Evolutionary conservation across 2,797 vertebrate genomes (phyloP), one percentile per base, ranked within the genome.

Genomic region (Loris lydekkerianus): DNA sequence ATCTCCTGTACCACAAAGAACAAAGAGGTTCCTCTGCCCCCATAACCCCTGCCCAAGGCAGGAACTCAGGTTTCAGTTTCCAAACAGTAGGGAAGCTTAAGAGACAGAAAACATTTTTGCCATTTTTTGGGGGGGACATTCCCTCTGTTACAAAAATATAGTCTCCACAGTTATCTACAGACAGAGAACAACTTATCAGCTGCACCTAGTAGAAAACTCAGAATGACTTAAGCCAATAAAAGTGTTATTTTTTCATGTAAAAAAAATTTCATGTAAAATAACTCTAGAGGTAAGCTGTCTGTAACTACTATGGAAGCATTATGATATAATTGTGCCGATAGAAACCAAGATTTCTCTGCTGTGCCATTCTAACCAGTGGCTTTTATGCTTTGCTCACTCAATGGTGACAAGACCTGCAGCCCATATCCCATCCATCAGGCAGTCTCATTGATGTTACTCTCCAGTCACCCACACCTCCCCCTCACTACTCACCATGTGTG

Each of bases 141-240:
- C 49, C 49, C 14, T 53, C 49, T 53, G 49, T 53, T 53, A 53
- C 49, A 53, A 53, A 91, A 94, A 72, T 78, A 27, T 25, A 6
- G 2, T 73, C 43, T 87, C 65, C n/a, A 73, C 34, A 93, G 69
- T 82, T 89, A 89, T 91, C 78, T 73, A 82, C 23, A 20, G 10
- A 17, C 15, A 82, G 46, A 90, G 14, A 90, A 37, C 5, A 87
- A 67, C 53, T 10, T 27, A 61, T 70, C 8, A 94, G n/a, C 8
- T 60, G 6, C 3, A 89, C 21, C n/a, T 65, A 85, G 69, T n/a
- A 92, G 27, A 34, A 77, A 46, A 75, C 5, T 6, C 29, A 81
- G n/a, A 78, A 89, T 86, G 73, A n/a, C 37, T 86, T 93, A 77
- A 56, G 21, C 5, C 70, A 84, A 46, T 31, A 21, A 7, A 70